Evolutionary conservation across 1,140 invertebrate genomes (phyloP), one percentile per base, ranked within the genome.

Genomic region (Thalassaphorura encarpata): DNA sequence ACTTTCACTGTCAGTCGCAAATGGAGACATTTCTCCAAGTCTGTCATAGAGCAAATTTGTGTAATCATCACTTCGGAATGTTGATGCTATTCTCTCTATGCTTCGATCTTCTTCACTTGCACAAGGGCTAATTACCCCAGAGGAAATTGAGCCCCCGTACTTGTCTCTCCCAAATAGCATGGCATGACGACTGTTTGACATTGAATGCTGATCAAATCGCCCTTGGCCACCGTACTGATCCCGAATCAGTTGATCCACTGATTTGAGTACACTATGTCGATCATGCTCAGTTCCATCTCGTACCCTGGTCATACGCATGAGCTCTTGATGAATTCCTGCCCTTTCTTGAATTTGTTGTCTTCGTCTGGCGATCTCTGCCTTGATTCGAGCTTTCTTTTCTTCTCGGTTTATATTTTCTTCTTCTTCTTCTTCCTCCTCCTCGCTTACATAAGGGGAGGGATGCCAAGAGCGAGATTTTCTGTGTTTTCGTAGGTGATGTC

Each of bases 341-440:
- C 78, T 77, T 58, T 81, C 78, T 64, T 81, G 78, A n/a, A 83
- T 76, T 64, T 81, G 78, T 54, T 75, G 73, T 48, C 79, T 72
- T 3, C 80, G 67, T 29, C 79, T 70, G 3, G 79, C 78, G 53
- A 82, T 82, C 68, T 83, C 81, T 13, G 77, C 77, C 66, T 81
- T 80, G 42, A 82, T 76, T 58, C 77, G 73, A 15, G 76, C 74
- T 59, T 80, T 79, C 64, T 79, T 80, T 61, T 80, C 77, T 66
- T 81, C 79, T 2, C 76, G 58, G n/a, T n/a, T n/a, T n/a, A n/a
- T n/a, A 19, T 66, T 73, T 24, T 75, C 57, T 45, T 77, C 74
- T 33, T 76, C 75, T 50, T 72, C 72, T 31, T 74, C 73, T 51
- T 76, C 71, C 52, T 65, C 63, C 55, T 74, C 72, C 60, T 76